Conservation (phyloP, 1,140 invertebrate genomes). For the Aporrectodea caliginosa region DNA sequence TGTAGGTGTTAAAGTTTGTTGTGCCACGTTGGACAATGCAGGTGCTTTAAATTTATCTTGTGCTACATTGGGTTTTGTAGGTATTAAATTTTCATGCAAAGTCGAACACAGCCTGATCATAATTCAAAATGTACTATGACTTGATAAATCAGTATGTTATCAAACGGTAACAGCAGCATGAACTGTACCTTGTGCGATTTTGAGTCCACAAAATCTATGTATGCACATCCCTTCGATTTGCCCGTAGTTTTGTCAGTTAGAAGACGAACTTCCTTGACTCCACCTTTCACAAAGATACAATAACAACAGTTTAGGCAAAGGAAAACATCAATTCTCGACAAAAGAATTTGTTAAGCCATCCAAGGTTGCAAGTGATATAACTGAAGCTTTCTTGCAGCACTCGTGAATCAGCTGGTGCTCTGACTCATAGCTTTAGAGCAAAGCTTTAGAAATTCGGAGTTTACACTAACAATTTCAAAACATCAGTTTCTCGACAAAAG, state of each 20-base stretch:
- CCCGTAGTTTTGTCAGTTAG: constrained; percentile 42
- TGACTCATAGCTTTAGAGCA: not conserved
- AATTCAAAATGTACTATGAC: not conserved
- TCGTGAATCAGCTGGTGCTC: not conserved
- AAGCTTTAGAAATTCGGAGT: not conserved
- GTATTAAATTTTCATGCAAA: not conserved
- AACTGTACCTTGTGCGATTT: constrained; percentile 43
- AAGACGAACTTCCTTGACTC: constrained; percentile 42
- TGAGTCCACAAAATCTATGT: constrained; percentile 44
- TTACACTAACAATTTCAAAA: not conserved
- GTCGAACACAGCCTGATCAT: not conserved
- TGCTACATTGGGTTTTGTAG: no score
- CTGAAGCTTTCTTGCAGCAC: no score
- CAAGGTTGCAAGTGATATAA: no score
- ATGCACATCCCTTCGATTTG: constrained; percentile 43
- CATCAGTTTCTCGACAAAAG: no score
- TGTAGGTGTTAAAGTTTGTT: no score
- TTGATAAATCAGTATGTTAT: not conserved
- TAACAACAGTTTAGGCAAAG: not conserved
- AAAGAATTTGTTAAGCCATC: no score
- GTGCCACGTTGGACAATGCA: no score
- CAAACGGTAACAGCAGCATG: not conserved
- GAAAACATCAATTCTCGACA: not conserved
- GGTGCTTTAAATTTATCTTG: no score
- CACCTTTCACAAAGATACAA: constrained; percentile 36